Conservation (phyloP, 2,888 invertebrate species). For the Odontocolon sp. region DNA sequence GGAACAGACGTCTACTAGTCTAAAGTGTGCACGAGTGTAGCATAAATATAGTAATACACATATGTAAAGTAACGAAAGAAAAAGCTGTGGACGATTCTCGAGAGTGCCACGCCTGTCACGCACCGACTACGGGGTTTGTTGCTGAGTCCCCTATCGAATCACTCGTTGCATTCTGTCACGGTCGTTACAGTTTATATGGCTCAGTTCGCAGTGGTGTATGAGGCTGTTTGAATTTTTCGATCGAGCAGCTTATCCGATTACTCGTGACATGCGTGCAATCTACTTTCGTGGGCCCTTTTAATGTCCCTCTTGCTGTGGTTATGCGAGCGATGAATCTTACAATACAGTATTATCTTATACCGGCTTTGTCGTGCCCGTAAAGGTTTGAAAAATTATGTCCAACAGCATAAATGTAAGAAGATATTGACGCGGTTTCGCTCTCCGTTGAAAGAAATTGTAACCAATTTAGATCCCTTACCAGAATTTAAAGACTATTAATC, state of each 20-base stretch:
- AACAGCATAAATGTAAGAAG: not conserved
- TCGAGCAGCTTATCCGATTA: conserved; percentile 74
- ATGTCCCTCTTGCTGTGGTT: conserved; percentile 14
- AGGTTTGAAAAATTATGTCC: conserved; percentile 3
- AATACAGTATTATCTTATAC: conserved; percentile 10
- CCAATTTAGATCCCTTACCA: too few species aligned
- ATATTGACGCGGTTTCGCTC: too few species aligned
- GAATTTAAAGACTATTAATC: too few species aligned
- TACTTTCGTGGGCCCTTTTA: conserved; percentile 63
- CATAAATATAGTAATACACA: not conserved
- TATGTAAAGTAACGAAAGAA: not conserved
- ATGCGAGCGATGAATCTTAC: conserved; percentile 5
- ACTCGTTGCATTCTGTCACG: conserved; percentile 41
- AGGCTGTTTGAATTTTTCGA: conserved; percentile 60
- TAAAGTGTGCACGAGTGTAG: not conserved
- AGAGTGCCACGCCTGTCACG: conserved; percentile 35
- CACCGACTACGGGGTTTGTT: conserved; percentile 18
- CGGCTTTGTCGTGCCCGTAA: not conserved
- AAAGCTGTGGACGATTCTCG: conserved; percentile 24
- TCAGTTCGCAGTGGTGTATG: not conserved
- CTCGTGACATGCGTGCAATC: conserved; percentile 73
- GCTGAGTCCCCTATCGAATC: conserved; percentile 44
- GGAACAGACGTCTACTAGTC: conserved; percentile 11
- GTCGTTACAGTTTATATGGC: conserved; percentile 1
- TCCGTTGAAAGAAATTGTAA: too few species aligned